Conservation (phyloP, 2,888 invertebrate species). For the Seira sanloemensis region DNA sequence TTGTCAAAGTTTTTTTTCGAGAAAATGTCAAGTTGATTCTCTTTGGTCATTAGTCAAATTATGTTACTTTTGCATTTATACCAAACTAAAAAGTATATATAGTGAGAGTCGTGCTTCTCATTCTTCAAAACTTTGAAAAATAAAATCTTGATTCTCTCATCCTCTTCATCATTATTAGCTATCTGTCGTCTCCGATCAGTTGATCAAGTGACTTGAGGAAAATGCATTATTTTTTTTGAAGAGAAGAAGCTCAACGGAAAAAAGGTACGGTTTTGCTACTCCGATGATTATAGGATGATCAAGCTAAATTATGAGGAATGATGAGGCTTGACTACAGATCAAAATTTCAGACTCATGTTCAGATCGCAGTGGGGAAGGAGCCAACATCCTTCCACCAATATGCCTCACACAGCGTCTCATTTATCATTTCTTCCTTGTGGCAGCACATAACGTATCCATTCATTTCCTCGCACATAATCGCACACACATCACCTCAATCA, state of each 20-base stretch:
- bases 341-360: constrained; percentile 36
- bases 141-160: neutral
- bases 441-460: neutral
- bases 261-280: no score
- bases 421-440: constrained; percentile 48
- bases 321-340: constrained; percentile 10
- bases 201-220: constrained; percentile 34
- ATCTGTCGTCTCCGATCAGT: constrained; percentile 41
- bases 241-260: neutral
- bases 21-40: constrained; percentile 34
- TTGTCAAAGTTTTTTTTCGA: constrained; percentile 6
- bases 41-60: constrained; percentile 54
- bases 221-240: no score
- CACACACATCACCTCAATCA: neutral
- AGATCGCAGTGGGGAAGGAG: constrained; percentile 63
- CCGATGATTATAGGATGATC: constrained; percentile 16
- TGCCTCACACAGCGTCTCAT: constrained; percentile 66
- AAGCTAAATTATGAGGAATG: constrained; percentile 16
- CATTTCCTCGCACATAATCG: neutral
- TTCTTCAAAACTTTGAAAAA: no score
- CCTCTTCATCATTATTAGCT: constrained; percentile 9
- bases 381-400: constrained; percentile 62
- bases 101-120: no score
- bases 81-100: no score
- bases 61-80: neutral